Percentiles rank a stretch among this genome's conserved stretches.
These are phyloP conservation scores for Myotis planiceps DNA, from an alignment of 2,797 vertebrate species.

Conservation along the genomic window DNA sequence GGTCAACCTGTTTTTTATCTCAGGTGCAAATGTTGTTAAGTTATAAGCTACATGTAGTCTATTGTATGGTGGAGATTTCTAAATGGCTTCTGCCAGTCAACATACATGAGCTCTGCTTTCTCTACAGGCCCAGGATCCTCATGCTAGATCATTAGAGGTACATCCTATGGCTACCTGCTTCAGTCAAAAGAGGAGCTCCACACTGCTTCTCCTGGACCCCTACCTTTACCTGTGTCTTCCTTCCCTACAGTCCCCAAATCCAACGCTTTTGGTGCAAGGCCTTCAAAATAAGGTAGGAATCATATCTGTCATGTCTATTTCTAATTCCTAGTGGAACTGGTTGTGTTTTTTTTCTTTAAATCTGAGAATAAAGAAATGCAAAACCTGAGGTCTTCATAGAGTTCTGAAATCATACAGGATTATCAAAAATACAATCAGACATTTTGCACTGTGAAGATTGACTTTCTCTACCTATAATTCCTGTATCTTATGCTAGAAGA, in stretches of 20 bases:
- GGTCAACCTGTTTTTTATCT: background rate
- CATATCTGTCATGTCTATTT: background rate
- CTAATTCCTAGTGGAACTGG: background rate
- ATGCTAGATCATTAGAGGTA: background rate
- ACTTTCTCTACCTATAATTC: background rate
- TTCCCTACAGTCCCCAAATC: background rate
- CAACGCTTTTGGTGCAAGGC: background rate
- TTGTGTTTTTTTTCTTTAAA: background rate
- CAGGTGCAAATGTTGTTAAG: background rate
- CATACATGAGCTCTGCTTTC: background rate
- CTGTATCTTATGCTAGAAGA: background rate
- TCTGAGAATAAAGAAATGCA: background rate
- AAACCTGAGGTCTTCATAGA: background rate
- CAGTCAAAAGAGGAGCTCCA: background rate
- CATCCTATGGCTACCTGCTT: background rate
- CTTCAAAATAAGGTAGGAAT: background rate
- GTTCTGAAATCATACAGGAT: background rate
- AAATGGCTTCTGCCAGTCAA: background rate
- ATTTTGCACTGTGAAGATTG: background rate
- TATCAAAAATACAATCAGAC: background rate
- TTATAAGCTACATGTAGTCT: background rate
- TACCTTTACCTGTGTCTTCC: background rate
- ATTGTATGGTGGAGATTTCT: background rate
- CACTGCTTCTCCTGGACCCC: background rate
- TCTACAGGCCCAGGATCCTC: background rate